Percentiles rank a stretch among this genome's conserved stretches.
phyloP scores from a whole-genome alignment of 2,797 vertebrate genomes.

The Acanthopagrus latus region DNA sequence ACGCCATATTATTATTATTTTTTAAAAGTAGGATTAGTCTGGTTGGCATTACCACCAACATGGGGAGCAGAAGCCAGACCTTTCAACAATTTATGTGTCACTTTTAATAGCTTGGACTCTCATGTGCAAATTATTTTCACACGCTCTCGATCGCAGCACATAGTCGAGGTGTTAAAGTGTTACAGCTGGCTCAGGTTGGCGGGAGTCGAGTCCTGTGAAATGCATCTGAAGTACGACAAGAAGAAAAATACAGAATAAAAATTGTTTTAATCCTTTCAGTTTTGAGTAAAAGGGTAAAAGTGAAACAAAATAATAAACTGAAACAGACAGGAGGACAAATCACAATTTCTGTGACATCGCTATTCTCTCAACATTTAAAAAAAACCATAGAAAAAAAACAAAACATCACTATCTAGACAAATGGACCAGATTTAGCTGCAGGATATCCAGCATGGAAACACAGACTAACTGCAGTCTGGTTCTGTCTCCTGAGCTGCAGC shows the following conservation, averaged over 20 bases:
- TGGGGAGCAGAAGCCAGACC: too few species aligned
- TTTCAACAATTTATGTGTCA: too few species aligned
- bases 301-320: neutral
- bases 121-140: too few species aligned
- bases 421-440: slow-evolving; percentile 36
- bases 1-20: neutral
- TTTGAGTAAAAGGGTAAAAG: slow-evolving; percentile 3
- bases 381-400: neutral
- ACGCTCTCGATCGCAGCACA: too few species aligned
- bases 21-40: too few species aligned
- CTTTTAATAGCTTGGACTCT: too few species aligned
- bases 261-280: neutral
- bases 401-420: slow-evolving; percentile 20
- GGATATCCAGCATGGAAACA: slow-evolving; percentile 50
- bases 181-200: too few species aligned
- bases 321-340: neutral
- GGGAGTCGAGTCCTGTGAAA: neutral
- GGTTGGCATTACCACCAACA: too few species aligned
- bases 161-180: neutral
- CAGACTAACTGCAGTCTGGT: slow-evolving; percentile 45
- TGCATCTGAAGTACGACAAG: neutral
- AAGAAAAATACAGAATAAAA: neutral
- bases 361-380: slow-evolving; percentile 5
- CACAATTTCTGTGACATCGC: too few species aligned
- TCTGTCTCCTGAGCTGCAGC: slow-evolving; percentile 37